Evolutionary conservation across 2,797 vertebrate genomes (phyloP), one percentile per base, ranked within the genome.

Genomic region (Lacerta bilineata): DNA sequence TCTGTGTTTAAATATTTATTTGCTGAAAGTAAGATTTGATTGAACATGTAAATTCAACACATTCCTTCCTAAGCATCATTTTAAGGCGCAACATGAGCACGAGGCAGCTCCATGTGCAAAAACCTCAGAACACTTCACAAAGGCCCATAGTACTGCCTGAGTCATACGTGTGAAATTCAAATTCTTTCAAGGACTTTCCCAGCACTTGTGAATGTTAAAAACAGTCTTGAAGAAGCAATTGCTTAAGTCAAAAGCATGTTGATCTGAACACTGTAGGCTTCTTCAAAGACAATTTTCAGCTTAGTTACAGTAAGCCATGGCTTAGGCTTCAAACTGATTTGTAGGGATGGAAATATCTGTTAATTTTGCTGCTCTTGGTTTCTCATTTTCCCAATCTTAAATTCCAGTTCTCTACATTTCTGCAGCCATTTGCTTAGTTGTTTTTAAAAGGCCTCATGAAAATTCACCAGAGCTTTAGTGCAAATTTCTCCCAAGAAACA

Each of bases 1-100:
- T 50, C 41, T 83, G 46, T 23, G 50, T 9, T 11, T 71, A 43
- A 25, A 11, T 1, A 72, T 72, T 69, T 75, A n/a, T 83, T 74
- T 5, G 88, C 33, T 8, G 0, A 86, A 4, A 88, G 84, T 0
- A 0, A 0, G 29, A 50, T 71, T 93, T 93, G 88, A 0, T 4
- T 13, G 0, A 29, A 0, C 80, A 79, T 15, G 33, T 5, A 75
- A 41, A 0, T 64, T 85, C 84, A 61, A 61, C 71, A 59, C n/a
- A 84, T 50, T 13, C 11, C 50, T 75, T 41, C 46, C 29, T 46
- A 83, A 83, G 46, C 71, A 50, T 23, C 36, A 39, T 59, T 75
- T 59, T 55, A 84, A 29, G 36, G 74, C 33, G 41, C 27, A 29
- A 17, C 39, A 85, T n/a, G 23, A 71, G 10, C n/a, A 39, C 15